Base-by-base conservation (phyloP, 2,113 vertebrate species). In the Nothoprocta perdicaria region DNA sequence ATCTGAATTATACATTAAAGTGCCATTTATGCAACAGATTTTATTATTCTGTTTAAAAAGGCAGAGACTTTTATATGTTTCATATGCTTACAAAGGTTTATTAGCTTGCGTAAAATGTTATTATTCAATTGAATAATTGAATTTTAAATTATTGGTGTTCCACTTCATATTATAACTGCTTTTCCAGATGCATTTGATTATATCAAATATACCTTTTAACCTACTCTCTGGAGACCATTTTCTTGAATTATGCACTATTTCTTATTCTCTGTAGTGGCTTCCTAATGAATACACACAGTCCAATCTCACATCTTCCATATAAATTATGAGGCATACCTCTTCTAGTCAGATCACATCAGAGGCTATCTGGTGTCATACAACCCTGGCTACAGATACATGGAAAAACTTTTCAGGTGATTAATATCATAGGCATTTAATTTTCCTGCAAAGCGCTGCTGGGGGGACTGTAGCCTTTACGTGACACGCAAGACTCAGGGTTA, bases 1-100 rank as follows among this genome's bases (percentile, higher is more conserved):
- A 93, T 86, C 80, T 95, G 77, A 96, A 96, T 96, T 90, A 90
- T 91, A 88, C 90, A 96, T 93, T 93, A 94, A 86, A 92, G 86
- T 77, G 75, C 74, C 80, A 81, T 93, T 95, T 93, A 93, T 86
- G 78, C 53, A 90, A 90, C 94, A 58, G 79, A 60, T 93, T 94
- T 90, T 93, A 90, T 94, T 92, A 92, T 93, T 86, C 84, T 76
- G 26, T 86, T 92, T 92, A 81, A 86, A 88, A 90, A 83, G 58
- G 66, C 65, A 93, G 86, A 88, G 85, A 68, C 76, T 91, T 91
- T 86, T 83, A 74, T 73, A 65, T 53, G 38, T 83, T 95, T 78
- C n/a, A 2, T 93, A 23, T 75, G 74, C 85, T 85, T 84, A 52
- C 71, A 92, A 93, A 89, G 67, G 83, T 91, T 92, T 95, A 89